These are phyloP conservation scores for Notarius lentiginosus DNA, from an alignment of 2,113 vertebrate genomes.

Conservation along the genomic window DNA sequence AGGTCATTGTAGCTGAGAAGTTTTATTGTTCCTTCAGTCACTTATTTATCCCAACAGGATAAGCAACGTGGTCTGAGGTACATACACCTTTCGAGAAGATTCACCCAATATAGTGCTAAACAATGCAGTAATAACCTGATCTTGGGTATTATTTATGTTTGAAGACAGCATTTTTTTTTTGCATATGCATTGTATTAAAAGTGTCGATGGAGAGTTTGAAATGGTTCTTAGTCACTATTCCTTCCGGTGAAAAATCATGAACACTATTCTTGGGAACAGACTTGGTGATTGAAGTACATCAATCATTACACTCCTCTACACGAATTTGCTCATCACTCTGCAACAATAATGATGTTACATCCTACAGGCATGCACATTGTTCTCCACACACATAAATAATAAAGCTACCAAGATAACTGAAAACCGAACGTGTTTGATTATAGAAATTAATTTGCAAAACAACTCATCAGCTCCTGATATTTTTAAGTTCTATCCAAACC, in stretches of 20 bases:
- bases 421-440: neutral
- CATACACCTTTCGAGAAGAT: slow-evolving; percentile 29
- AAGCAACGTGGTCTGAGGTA: slow-evolving; percentile 45
- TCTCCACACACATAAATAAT: neutral
- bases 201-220: neutral
- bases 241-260: neutral
- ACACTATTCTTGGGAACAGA: neutral
- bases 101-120: neutral
- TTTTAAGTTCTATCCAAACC: neutral
- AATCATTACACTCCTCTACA: neutral
- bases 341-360: neutral
- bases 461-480: neutral
- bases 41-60: slow-evolving; percentile 46
- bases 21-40: slow-evolving; percentile 42
- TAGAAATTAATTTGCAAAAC: neutral
- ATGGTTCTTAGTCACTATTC: neutral
- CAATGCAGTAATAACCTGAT: neutral
- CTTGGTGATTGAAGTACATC: neutral
- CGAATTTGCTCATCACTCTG: neutral
- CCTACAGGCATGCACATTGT: neutral
- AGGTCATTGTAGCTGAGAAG: slow-evolving; percentile 50
- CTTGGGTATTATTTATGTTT: neutral
- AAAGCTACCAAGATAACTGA: neutral
- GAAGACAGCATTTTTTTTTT: neutral
- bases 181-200: neutral